Evolutionary conservation across 2,113 vertebrate genomes (phyloP).

Genomic region (Stegastes partitus): DNA sequence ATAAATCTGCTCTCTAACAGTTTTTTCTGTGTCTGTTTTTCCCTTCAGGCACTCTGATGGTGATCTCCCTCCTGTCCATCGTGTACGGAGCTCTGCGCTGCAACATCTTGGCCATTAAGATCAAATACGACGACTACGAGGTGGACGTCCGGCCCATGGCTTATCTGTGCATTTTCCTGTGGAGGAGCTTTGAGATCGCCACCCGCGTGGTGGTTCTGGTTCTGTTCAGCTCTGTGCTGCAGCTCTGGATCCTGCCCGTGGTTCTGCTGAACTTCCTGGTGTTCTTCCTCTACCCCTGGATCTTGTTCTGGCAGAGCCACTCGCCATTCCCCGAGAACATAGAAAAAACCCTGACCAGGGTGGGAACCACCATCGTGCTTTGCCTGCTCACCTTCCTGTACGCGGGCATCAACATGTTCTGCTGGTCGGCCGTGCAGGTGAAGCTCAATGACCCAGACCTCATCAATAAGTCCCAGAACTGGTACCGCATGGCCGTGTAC

Average conservation of each 20-base stretch:
- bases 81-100: slow-evolving; percentile 97
- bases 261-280: slow-evolving; percentile 89
- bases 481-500: slow-evolving; percentile 91
- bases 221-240: slow-evolving; percentile 94
- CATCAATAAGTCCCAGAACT: slow-evolving; percentile 95
- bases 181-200: slow-evolving; percentile 97
- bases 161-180: slow-evolving; percentile 95
- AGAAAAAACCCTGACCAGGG: slow-evolving; percentile 92
- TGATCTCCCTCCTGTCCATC: slow-evolving; percentile 94
- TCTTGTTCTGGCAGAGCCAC: slow-evolving; percentile 93
- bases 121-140: slow-evolving; percentile 96
- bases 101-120: slow-evolving; percentile 98
- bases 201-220: slow-evolving; percentile 92
- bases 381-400: slow-evolving; percentile 96
- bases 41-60: slow-evolving; percentile 90
- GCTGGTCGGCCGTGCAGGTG: slow-evolving; percentile 96
- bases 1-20: neutral
- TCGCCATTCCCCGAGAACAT: slow-evolving; percentile 96
- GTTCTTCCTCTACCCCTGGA: slow-evolving; percentile 95
- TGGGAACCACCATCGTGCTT: slow-evolving; percentile 93
- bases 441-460: slow-evolving; percentile 93
- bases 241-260: slow-evolving; percentile 90
- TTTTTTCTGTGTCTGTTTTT: slow-evolving; percentile 9
- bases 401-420: slow-evolving; percentile 98
- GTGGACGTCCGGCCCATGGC: slow-evolving; percentile 90